These are phyloP conservation scores for Chymomyza costata DNA, from an alignment of 1,140 invertebrate genomes.

Conservation along the genomic window DNA sequence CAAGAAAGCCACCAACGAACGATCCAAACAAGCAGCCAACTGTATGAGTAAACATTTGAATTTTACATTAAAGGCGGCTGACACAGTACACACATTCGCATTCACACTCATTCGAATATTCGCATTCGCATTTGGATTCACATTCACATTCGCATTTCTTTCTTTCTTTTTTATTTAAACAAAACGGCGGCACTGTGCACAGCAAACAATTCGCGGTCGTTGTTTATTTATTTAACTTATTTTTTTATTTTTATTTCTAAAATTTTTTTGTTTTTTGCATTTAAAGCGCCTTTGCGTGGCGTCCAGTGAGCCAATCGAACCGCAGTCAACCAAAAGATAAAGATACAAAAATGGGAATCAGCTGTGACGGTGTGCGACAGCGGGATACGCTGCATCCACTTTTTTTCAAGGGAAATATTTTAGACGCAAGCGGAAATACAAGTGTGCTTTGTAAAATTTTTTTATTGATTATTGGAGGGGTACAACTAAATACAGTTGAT, in stretches of 20 bases:
- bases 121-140: not conserved
- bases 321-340: conserved; percentile 1
- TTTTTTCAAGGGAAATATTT: too few species aligned
- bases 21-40: not conserved
- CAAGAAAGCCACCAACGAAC: not conserved
- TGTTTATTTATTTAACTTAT: conserved; percentile 38
- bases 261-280: conserved; percentile 5
- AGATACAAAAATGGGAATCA: too few species aligned
- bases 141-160: conserved; percentile 53
- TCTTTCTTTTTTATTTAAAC: conserved; percentile 54
- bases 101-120: not conserved
- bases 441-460: too few species aligned
- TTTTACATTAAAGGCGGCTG: conserved; percentile 67
- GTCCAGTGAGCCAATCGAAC: conserved; percentile 7
- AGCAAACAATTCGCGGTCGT: conserved; percentile 48
- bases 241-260: not conserved
- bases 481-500: too few species aligned
- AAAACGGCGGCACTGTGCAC: conserved; percentile 66
- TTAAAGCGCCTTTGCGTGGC: conserved; percentile 71
- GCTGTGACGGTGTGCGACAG: not conserved
- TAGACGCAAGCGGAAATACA: too few species aligned
- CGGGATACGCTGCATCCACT: conserved; percentile 4
- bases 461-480: too few species aligned
- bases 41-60: conserved; percentile 66
- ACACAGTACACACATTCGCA: conserved; percentile 22